Evolutionary conservation across 2,888 invertebrate species (phyloP).

Genomic region (Acronicta alni): DNA sequence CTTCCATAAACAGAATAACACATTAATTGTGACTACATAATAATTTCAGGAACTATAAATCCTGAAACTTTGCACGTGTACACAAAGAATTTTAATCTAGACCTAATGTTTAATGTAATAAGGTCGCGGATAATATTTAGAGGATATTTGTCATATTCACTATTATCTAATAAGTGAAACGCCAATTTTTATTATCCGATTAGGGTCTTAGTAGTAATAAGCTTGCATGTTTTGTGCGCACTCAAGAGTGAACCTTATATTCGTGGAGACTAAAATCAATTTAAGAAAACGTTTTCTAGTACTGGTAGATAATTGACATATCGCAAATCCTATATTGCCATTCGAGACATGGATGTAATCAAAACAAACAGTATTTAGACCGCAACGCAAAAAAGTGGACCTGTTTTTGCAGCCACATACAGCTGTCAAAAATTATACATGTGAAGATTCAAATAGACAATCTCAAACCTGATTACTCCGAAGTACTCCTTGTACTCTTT

Average conservation of each 20-base stretch:
- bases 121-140: neutral
- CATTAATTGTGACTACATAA: too few relatives aligned
- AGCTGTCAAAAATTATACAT: neutral
- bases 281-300: neutral
- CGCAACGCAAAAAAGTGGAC: slow-evolving; percentile 1
- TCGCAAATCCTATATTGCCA: slow-evolving; percentile 25
- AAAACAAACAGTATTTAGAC: slow-evolving; percentile 13
- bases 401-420: neutral
- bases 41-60: neutral
- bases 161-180: slow-evolving; percentile 31
- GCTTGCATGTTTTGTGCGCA: neutral
- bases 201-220: slow-evolving; percentile 11
- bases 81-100: neutral
- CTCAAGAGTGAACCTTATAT: neutral
- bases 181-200: slow-evolving; percentile 16
- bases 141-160: neutral
- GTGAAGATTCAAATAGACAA: neutral
- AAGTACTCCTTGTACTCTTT: too few relatives aligned
- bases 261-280: slow-evolving; percentile 1
- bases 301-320: slow-evolving; percentile 13
- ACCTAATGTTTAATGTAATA: neutral
- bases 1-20: too few relatives aligned
- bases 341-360: slow-evolving; percentile 17
- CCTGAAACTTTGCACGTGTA: neutral
- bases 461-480: too few relatives aligned